Conservation (phyloP, 2,888 invertebrate species). For the Thyatira batis region DNA sequence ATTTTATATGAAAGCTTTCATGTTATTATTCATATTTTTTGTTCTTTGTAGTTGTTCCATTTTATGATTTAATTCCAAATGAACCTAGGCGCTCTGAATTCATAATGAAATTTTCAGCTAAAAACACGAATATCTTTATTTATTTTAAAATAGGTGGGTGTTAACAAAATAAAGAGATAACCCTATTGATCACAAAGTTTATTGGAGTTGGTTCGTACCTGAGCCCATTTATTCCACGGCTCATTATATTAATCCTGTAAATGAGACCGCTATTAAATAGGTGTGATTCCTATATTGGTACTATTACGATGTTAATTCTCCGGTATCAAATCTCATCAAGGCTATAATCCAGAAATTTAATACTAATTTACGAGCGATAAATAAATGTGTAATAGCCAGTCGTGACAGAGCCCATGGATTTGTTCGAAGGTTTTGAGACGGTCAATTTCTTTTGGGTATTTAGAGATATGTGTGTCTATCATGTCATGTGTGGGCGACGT, state of each 20-base stretch:
- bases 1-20: background rate
- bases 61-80: too few relatives aligned
- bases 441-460: slow-evolving; percentile 34
- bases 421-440: slow-evolving; percentile 32
- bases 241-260: slow-evolving; percentile 31
- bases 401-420: slow-evolving; percentile 43
- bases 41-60: background rate
- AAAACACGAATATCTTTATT: too few relatives aligned
- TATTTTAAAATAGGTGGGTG: too few relatives aligned
- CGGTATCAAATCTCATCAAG: slow-evolving; percentile 58
- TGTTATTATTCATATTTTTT: background rate
- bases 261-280: slow-evolving; percentile 34
- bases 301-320: slow-evolving; percentile 65
- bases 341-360: slow-evolving; percentile 58
- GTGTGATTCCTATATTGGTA: slow-evolving; percentile 48
- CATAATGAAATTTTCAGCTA: background rate
- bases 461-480: slow-evolving; percentile 45
- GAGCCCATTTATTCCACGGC: slow-evolving; percentile 9
- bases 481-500: slow-evolving; percentile 36
- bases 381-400: slow-evolving; percentile 50
- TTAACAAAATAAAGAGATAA: slow-evolving; percentile 10
- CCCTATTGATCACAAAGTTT: slow-evolving; percentile 22
- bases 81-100: too few relatives aligned
- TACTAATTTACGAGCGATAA: slow-evolving; percentile 59
- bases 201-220: slow-evolving; percentile 20